These are phyloP conservation scores for Apantesis nais DNA, from an alignment of 2,888 invertebrate genomes.

Conservation along the genomic window DNA sequence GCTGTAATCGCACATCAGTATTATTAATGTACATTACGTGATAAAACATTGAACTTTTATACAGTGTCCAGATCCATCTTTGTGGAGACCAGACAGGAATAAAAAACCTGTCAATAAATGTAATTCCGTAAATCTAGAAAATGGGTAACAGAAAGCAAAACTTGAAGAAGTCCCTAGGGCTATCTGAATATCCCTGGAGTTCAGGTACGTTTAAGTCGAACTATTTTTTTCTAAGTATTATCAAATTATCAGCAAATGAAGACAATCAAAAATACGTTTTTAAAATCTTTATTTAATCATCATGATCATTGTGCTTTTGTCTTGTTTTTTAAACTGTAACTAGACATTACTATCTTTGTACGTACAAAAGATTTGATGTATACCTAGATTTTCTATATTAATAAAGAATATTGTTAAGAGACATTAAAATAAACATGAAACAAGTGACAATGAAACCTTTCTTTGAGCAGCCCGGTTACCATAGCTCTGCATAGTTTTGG, in stretches of 20 bases:
- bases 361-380: too few relatives aligned
- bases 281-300: too few relatives aligned
- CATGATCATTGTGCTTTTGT: neutral
- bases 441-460: too few relatives aligned
- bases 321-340: neutral
- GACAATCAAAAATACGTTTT: neutral
- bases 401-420: too few relatives aligned
- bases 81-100: neutral
- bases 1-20: neutral
- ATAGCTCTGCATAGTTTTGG: too few relatives aligned
- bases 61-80: neutral
- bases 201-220: conserved; percentile 59
- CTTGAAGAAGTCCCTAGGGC: conserved; percentile 64
- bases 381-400: too few relatives aligned
- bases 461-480: too few relatives aligned
- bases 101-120: neutral
- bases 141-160: conserved; percentile 66
- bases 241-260: neutral
- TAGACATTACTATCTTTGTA: neutral
- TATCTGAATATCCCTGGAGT: conserved; percentile 73
- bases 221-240: neutral
- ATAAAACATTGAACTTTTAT: neutral
- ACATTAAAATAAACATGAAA: too few relatives aligned
- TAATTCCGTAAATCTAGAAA: conserved; percentile 10
- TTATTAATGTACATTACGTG: neutral